Percentiles rank a stretch among this genome's conserved stretches.
These are phyloP conservation scores for Eupithecia vulgata DNA, from an alignment of 2,888 invertebrate species.

Conservation along the genomic window DNA sequence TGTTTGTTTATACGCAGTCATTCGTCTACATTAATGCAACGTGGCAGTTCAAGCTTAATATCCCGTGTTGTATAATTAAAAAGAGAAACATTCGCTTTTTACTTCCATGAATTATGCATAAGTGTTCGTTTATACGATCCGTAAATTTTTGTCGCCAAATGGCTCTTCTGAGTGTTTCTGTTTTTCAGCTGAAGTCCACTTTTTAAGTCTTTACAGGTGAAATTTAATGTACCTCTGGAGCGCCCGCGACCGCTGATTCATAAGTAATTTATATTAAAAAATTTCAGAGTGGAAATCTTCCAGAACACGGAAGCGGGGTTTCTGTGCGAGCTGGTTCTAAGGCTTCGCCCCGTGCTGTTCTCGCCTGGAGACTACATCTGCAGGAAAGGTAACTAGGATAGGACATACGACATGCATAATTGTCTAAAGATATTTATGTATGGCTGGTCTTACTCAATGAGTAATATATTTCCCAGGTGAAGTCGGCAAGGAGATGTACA, in stretches of 20 bases:
- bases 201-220: slow-evolving; percentile 46
- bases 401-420: neutral
- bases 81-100: slow-evolving; percentile 81
- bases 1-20: slow-evolving; percentile 41
- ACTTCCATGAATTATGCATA: slow-evolving; percentile 82
- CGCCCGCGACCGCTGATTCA: slow-evolving; percentile 29
- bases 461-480: slow-evolving; percentile 88
- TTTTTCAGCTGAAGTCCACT: slow-evolving; percentile 58
- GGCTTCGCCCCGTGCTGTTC: slow-evolving; percentile 97
- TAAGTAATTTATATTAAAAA: slow-evolving; percentile 31
- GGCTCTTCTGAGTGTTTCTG: slow-evolving; percentile 62
- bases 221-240: slow-evolving; percentile 44
- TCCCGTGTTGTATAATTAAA: slow-evolving; percentile 81
- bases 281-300: slow-evolving; percentile 95
- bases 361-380: slow-evolving; percentile 99
- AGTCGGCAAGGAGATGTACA: slow-evolving; percentile 99
- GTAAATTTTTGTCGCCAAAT: slow-evolving; percentile 77
- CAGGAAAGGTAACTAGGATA: slow-evolving; percentile 91
- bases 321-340: slow-evolving; percentile 97
- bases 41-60: slow-evolving; percentile 75
- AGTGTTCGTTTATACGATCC: slow-evolving; percentile 79
- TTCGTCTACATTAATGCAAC: slow-evolving; percentile 62
- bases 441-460: slow-evolving; percentile 10
- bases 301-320: slow-evolving; percentile 99
- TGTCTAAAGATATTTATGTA: slow-evolving; percentile 9